phyloP scores from a whole-genome alignment of 2,797 vertebrate species.

The Xyrichtys novacula region DNA sequence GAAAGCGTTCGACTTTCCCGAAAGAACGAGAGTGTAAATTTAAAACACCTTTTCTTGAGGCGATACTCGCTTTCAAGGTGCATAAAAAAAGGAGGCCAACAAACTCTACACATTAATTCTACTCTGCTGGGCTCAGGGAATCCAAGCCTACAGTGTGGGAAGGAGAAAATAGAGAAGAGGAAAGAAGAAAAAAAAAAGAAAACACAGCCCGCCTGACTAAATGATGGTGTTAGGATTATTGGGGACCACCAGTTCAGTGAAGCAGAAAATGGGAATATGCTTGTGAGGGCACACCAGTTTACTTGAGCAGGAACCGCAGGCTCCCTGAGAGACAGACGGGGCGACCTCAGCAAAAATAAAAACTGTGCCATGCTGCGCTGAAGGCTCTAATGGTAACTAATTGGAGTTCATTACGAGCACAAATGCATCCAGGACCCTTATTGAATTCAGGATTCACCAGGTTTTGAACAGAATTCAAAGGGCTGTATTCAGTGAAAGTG shows the following conservation, averaged over 20 bases:
- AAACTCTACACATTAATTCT: conserved; percentile 73
- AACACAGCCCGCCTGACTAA: conserved; percentile 80
- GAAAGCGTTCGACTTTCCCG: conserved; percentile 18
- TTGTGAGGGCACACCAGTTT: conserved; percentile 78
- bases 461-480: conserved; percentile 51
- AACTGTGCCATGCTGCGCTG: conserved; percentile 21
- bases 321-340: conserved; percentile 66
- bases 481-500: conserved; percentile 44
- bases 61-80: conserved; percentile 56
- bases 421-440: conserved; percentile 59
- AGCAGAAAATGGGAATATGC: conserved; percentile 88
- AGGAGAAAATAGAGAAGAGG: conserved; percentile 58
- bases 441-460: conserved; percentile 61
- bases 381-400: conserved; percentile 74
- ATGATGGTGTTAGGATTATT: conserved; percentile 88
- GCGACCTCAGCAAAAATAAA: conserved; percentile 67
- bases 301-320: conserved; percentile 71
- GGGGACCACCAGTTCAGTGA: conserved; percentile 84
- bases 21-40: conserved; percentile 38
- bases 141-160: conserved; percentile 69
- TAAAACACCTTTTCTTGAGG: conserved; percentile 63
- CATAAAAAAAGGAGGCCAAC: conserved; percentile 51
- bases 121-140: conserved; percentile 71
- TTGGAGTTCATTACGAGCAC: conserved; percentile 74
- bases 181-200: conserved; percentile 60